These are phyloP conservation scores for Blastomussa wellsi DNA, from an alignment of 92 coral and sea anemone species.

Conservation along the genomic window DNA sequence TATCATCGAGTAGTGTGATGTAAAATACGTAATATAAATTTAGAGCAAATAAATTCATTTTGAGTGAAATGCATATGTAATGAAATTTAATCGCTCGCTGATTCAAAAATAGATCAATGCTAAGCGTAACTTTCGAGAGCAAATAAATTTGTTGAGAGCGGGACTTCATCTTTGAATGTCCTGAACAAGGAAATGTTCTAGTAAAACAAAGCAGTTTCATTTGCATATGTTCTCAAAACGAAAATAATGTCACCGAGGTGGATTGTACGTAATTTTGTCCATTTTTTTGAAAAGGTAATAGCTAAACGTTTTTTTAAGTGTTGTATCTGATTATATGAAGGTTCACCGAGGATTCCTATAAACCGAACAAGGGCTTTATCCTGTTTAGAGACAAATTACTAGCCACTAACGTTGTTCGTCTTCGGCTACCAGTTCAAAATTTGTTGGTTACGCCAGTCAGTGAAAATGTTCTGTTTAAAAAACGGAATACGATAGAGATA, in stretches of 20 bases:
- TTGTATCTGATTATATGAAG: neutral
- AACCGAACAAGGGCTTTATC: neutral
- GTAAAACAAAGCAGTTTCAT: constrained; percentile 35
- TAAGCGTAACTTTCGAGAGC: constrained; percentile 9
- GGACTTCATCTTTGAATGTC: neutral
- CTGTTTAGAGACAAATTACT: constrained; percentile 11
- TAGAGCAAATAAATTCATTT: constrained; percentile 18
- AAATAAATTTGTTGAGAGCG: constrained; percentile 6
- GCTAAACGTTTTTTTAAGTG: neutral
- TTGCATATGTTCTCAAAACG: constrained; percentile 38
- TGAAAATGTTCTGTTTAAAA: constrained; percentile 30
- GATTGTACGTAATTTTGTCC: constrained; percentile 1
- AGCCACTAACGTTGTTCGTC: neutral
- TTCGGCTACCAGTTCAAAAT: constrained; percentile 34
- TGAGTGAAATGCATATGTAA: constrained; percentile 13
- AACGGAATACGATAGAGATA: constrained; percentile 21
- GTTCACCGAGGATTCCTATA: constrained; percentile 8
- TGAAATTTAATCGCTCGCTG: constrained; percentile 8
- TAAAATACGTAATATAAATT: constrained; percentile 17
- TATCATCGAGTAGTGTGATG: constrained; percentile 18
- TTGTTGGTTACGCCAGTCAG: constrained; percentile 42
- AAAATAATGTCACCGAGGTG: neutral
- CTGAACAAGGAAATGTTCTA: constrained; percentile 34
- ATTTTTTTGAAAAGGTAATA: neutral
- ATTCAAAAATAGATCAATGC: neutral